A percentile compares a stretch with the other conserved stretches of the same genome.
Evolutionary conservation across 2,797 vertebrate genomes (phyloP).

Genomic region (Poeciliopsis presidionis): DNA sequence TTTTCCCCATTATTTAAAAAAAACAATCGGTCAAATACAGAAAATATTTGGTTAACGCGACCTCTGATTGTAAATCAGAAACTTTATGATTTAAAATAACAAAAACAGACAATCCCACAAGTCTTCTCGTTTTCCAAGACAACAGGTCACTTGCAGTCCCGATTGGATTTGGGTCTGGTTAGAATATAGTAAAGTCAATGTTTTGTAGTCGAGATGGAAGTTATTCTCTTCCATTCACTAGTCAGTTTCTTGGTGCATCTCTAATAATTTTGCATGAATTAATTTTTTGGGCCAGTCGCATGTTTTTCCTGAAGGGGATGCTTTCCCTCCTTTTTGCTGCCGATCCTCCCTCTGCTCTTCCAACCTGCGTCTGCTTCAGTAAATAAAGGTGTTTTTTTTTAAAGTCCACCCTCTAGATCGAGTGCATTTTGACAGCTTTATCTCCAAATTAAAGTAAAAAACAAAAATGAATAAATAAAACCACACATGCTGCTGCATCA

Average conservation of each 20-base stretch:
- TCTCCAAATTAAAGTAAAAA: slow-evolving; percentile 27
- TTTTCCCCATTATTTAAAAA: too few relatives aligned
- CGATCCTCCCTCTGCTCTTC: slow-evolving; percentile 37
- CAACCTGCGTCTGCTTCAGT: slow-evolving; percentile 66
- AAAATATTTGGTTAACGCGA: too few relatives aligned
- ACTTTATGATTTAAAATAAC: too few relatives aligned
- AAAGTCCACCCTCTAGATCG: slow-evolving; percentile 23
- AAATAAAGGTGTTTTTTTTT: slow-evolving; percentile 81
- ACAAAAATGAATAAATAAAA: neutral
- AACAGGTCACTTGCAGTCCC: too few relatives aligned
- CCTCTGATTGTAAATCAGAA: too few relatives aligned
- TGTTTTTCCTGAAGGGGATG: slow-evolving; percentile 65
- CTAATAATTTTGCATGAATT: slow-evolving; percentile 69
- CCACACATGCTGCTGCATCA: slow-evolving; percentile 32
- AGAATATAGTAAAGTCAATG: too few relatives aligned
- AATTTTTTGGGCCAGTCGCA: slow-evolving; percentile 68
- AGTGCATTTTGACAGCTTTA: slow-evolving; percentile 49
- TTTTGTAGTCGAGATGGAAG: neutral
- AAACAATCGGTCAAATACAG: too few relatives aligned
- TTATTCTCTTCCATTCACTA: too few relatives aligned
- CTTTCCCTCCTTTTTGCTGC: slow-evolving; percentile 41
- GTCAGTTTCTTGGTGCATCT: neutral
- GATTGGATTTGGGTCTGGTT: too few relatives aligned
- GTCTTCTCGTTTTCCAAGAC: too few relatives aligned
- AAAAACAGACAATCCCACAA: too few relatives aligned